Base-by-base conservation (phyloP, 2,797 vertebrate genomes). In the Chaunax sp. region DNA sequence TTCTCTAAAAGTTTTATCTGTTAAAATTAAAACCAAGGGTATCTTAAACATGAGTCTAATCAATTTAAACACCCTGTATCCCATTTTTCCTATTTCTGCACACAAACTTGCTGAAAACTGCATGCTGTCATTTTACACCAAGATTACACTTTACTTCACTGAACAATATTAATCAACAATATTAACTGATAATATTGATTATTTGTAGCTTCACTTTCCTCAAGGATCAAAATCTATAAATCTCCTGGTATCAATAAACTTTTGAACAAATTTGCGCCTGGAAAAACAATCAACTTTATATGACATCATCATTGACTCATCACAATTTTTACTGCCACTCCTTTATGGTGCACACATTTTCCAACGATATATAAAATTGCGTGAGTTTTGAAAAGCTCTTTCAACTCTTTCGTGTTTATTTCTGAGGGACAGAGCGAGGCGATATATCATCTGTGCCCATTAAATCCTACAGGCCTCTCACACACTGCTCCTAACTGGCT, bases 381-480 rank as follows among this genome's bases (percentile, higher is more conserved):
- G 10, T 35, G 8, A 35, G 12, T 35, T 11, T 45, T 60, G 41
- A 84, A 75, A 71, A 70, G 19, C 46, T 64, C 28, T 74, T 70
- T 68, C 11, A 15, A 37, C 37, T 53, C 14, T 45, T 38, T 20
- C 67, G 75, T 78, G 58, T 85, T 79, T 88, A 81, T 85, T 84
- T 87, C 67, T 68, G 46, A 57, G 75, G 37, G 66, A 72, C 41
- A 63, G 58, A 58, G 61, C 9, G 37, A 76, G 65, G 68, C 59
- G 53, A 81, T 84, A 80, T 63, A 89, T 86, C 81, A 86, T 86
- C 64, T 84, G 84, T 84, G 87, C 70, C 84, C 60, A 86, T 90
- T 83, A 89, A 88, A 87, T 86, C 77, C 83, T 78, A 71, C 78
- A 81, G 86, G 67, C 81, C 78, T 79, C 85, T 83, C 81, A 69